Conservation (phyloP, 2,888 invertebrate species). For the Beris morrisii region DNA sequence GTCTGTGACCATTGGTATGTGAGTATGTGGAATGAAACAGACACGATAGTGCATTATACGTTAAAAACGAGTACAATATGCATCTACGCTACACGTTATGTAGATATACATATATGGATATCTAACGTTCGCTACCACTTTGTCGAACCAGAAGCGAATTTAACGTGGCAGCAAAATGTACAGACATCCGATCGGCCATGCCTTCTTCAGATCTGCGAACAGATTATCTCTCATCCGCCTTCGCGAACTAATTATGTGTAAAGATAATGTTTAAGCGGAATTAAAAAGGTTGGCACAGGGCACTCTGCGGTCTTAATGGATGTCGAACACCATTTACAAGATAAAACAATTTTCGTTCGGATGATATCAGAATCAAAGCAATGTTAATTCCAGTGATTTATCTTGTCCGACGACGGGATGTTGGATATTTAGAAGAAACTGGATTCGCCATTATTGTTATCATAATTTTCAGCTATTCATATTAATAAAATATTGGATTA, state of each 20-base stretch:
- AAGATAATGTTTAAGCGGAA: constrained; percentile 26
- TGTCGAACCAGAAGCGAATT: neutral
- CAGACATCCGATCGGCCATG: neutral
- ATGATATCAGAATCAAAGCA: constrained; percentile 17
- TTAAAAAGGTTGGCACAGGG: constrained; percentile 20
- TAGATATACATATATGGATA: too few species aligned
- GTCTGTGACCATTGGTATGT: too few species aligned
- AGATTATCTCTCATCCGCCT: constrained; percentile 22
- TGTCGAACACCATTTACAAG: constrained; percentile 33
- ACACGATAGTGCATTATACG: too few species aligned
- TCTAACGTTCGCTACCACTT: neutral
- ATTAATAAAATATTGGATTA: too few species aligned
- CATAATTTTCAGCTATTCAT: too few species aligned
- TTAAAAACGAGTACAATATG: too few species aligned
- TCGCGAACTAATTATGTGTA: constrained; percentile 30
- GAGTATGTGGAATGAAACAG: too few species aligned
- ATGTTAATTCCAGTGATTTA: constrained; percentile 31
- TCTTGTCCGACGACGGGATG: constrained; percentile 27
- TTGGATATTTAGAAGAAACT: constrained; percentile 7
- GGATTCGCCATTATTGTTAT: too few species aligned
- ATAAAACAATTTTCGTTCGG: constrained; percentile 30
- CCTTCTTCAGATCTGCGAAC: neutral
- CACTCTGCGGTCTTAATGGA: constrained; percentile 30
- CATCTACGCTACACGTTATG: too few species aligned
- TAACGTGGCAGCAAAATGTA: neutral